Evolutionary conservation across 1,140 invertebrate species (phyloP).

Genomic region (Batillaria attramentaria): DNA sequence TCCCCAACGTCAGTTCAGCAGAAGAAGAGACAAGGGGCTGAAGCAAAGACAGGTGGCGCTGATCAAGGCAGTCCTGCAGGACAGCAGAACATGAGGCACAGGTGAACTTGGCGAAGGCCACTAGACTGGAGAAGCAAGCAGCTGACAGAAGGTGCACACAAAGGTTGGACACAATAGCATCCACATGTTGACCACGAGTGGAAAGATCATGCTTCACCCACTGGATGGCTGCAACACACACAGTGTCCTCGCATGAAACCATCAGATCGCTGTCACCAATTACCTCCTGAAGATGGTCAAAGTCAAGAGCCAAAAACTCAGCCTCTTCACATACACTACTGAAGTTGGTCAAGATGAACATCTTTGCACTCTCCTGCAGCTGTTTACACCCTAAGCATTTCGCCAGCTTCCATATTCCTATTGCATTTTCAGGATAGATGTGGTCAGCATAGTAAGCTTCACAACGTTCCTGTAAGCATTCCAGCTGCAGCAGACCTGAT

Average conservation of each 20-base stretch:
- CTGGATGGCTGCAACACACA: slow-evolving; percentile 44
- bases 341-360: slow-evolving; percentile 47
- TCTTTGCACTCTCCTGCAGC: slow-evolving; percentile 39
- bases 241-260: slow-evolving; percentile 48
- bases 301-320: slow-evolving; percentile 49
- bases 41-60: too few relatives aligned
- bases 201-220: slow-evolving; percentile 50
- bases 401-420: slow-evolving; percentile 52
- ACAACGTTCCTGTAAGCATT: slow-evolving; percentile 51
- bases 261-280: slow-evolving; percentile 49
- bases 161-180: slow-evolving; percentile 42
- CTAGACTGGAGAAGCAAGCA: slow-evolving; percentile 31
- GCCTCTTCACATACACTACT: slow-evolving; percentile 38
- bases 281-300: slow-evolving; percentile 42
- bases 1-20: slow-evolving; percentile 22
- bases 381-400: slow-evolving; percentile 44
- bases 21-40: slow-evolving; percentile 27
- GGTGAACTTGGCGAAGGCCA: slow-evolving; percentile 34
- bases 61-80: slow-evolving; percentile 26
- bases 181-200: slow-evolving; percentile 38
- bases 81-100: slow-evolving; percentile 33
- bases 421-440: slow-evolving; percentile 46
- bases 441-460: slow-evolving; percentile 49
- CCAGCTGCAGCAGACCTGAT: slow-evolving; percentile 51
- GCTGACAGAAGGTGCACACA: slow-evolving; percentile 43